phyloP scores from a whole-genome alignment of 2,797 vertebrate genomes.

The Phataginus tetradactyla region DNA sequence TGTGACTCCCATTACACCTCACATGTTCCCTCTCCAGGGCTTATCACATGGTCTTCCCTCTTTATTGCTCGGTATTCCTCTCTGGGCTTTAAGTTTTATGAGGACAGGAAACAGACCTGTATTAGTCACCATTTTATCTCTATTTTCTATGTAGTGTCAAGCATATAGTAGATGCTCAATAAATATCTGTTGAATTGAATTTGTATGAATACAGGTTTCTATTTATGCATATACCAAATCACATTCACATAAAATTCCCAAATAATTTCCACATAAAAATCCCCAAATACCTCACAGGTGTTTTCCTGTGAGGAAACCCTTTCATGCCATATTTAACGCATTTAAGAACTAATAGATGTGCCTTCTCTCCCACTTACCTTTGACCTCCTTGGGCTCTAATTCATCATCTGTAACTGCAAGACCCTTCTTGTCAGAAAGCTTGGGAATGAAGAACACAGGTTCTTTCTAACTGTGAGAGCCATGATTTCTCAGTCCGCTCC shows the following conservation, averaged over 20 bases:
- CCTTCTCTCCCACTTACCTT: background rate
- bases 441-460: background rate
- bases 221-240: background rate
- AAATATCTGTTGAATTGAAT: background rate
- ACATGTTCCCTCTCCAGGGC: background rate
- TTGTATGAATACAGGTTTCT: background rate
- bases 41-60: background rate
- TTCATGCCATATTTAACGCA: background rate
- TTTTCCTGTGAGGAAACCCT: background rate
- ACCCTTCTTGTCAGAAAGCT: background rate
- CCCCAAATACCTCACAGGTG: background rate
- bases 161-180: background rate
- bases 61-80: background rate
- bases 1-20: background rate
- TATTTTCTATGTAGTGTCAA: background rate
- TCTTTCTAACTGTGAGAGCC: background rate
- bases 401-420: background rate
- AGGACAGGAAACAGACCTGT: background rate
- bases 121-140: background rate
- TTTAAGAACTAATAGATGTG: background rate
- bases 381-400: background rate
- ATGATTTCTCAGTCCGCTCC: background rate
- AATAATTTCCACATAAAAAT: conserved; percentile 2
- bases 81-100: background rate
- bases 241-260: background rate